Conservation (phyloP, 2,797 vertebrate genomes). For the Chloroceryle amazona region DNA sequence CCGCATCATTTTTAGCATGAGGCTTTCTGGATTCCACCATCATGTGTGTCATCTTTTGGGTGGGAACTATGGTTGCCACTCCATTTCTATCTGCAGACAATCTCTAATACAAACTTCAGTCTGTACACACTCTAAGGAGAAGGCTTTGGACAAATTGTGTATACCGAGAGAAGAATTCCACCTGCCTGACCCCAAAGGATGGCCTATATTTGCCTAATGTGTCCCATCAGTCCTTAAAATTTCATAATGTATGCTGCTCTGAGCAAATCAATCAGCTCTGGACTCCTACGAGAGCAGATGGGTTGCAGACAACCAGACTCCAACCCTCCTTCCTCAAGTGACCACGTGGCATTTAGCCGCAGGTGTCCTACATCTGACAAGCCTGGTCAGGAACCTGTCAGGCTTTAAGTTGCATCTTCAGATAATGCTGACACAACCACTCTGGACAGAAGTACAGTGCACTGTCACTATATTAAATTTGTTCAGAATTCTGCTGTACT, state of each 20-base stretch:
- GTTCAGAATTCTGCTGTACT: background rate
- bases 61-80: background rate
- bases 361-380: conserved; percentile 29
- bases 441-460: background rate
- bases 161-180: background rate
- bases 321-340: background rate
- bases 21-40: background rate
- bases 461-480: background rate
- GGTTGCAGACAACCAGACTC: background rate
- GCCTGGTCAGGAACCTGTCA: conserved; percentile 35
- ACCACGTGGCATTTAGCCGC: conserved; percentile 19
- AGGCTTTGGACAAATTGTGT: background rate
- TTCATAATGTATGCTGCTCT: background rate
- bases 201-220: background rate
- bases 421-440: conserved; percentile 10
- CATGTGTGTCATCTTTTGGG: background rate
- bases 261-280: background rate
- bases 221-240: background rate
- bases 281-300: conserved; percentile 19
- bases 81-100: background rate
- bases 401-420: conserved; percentile 15
- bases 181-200: background rate
- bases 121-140: background rate
- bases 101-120: background rate
- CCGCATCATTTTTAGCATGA: fast-evolving